phyloP scores from a whole-genome alignment of 2,888 invertebrate genomes.

The Tiliacea citrago region DNA sequence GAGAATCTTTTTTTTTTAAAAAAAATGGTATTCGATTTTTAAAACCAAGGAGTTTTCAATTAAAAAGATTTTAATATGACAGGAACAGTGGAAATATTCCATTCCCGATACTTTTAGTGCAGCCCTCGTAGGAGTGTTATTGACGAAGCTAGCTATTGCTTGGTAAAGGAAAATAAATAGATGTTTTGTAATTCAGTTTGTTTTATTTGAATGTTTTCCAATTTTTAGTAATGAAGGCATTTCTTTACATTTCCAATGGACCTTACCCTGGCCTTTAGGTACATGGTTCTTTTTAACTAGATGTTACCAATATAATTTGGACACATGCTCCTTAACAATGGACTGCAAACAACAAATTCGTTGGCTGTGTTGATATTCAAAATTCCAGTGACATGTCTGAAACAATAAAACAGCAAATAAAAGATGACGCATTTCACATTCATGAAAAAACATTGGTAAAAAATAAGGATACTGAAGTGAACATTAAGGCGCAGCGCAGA shows the following conservation, averaged over 20 bases:
- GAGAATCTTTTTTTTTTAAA: too few relatives aligned
- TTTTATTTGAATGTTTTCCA: slow-evolving; percentile 33
- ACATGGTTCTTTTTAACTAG: not conserved
- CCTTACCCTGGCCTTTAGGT: not conserved
- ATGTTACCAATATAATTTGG: not conserved
- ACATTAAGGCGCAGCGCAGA: too few relatives aligned
- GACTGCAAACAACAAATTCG: not conserved
- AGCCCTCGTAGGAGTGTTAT: too few relatives aligned
- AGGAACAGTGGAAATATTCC: too few relatives aligned
- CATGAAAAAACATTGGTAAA: not conserved
- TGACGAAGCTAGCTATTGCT: slow-evolving; percentile 51
- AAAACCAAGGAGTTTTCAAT: too few relatives aligned
- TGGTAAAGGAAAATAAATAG: slow-evolving; percentile 46
- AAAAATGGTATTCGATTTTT: too few relatives aligned
- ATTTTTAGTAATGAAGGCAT: not conserved
- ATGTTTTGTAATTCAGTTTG: slow-evolving; percentile 40
- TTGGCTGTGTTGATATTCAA: slow-evolving; percentile 55
- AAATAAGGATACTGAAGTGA: not conserved
- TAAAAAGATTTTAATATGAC: too few relatives aligned
- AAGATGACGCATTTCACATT: not conserved
- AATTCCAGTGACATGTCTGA: slow-evolving; percentile 83
- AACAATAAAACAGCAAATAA: slow-evolving; percentile 64
- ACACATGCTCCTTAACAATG: not conserved
- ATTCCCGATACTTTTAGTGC: too few relatives aligned
- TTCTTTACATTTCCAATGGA: slow-evolving; percentile 1